phyloP scores from a whole-genome alignment of 2,888 invertebrate genomes.

The Scotopteryx bipunctaria region DNA sequence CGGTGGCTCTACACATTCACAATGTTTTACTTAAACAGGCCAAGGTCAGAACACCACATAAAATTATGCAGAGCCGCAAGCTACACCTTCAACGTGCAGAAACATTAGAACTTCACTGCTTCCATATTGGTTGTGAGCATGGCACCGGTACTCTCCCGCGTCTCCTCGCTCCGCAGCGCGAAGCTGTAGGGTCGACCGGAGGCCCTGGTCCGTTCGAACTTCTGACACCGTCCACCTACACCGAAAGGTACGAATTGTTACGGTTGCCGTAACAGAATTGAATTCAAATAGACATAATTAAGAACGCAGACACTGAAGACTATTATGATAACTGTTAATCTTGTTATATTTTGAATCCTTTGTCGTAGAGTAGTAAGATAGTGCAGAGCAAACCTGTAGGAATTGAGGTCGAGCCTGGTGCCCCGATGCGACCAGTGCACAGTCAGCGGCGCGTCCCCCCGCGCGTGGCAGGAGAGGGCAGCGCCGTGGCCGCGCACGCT shows the following conservation, averaged over 20 bases:
- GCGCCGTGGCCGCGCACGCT: slow-evolving; percentile 84
- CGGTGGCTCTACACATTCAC: slow-evolving; percentile 88
- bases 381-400: slow-evolving; percentile 79
- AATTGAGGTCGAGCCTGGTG: slow-evolving; percentile 85
- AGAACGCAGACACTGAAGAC: too few species aligned
- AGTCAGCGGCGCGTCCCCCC: slow-evolving; percentile 91
- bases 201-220: slow-evolving; percentile 85
- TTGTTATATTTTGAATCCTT: too few species aligned
- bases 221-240: slow-evolving; percentile 84
- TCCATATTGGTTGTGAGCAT: slow-evolving; percentile 87
- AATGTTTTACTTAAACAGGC: too few species aligned
- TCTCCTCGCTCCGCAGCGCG: slow-evolving; percentile 86
- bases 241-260: neutral
- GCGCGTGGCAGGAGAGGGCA: slow-evolving; percentile 87
- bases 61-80: too few species aligned
- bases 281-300: too few species aligned
- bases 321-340: too few species aligned
- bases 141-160: slow-evolving; percentile 88
- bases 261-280: too few species aligned
- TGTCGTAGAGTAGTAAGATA: too few species aligned
- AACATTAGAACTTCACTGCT: slow-evolving; percentile 85
- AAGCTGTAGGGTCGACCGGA: slow-evolving; percentile 86
- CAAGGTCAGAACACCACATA: too few species aligned
- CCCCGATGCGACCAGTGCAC: slow-evolving; percentile 90
- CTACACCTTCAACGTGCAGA: slow-evolving; percentile 85